Percentiles rank a stretch among this genome's conserved stretches.
phyloP scores from a whole-genome alignment of 2,888 invertebrate genomes.

The Drosophila yooni region DNA sequence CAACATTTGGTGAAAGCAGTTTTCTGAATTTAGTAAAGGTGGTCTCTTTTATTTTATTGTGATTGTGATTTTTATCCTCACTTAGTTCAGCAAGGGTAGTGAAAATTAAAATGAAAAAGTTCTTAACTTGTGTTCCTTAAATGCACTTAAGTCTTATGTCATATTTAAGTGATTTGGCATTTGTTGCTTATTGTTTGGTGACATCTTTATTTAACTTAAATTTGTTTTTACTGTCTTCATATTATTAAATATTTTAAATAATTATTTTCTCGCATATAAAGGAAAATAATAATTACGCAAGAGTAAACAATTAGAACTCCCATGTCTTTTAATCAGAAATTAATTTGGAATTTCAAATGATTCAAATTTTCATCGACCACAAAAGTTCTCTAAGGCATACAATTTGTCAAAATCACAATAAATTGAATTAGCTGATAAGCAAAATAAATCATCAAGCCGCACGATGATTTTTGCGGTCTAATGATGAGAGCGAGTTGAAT shows the following conservation, averaged over 20 bases:
- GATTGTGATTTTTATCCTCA: neutral
- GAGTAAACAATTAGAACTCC: neutral
- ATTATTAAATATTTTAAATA: neutral
- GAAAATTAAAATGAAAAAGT: neutral
- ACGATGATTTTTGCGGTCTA: constrained; percentile 41
- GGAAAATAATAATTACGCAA: neutral
- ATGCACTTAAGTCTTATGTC: neutral
- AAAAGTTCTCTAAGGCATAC: constrained; percentile 5
- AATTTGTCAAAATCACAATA: constrained; percentile 26
- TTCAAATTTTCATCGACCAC: constrained; percentile 8
- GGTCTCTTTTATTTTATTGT: neutral
- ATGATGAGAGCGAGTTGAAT: constrained; percentile 37
- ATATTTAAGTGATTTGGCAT: neutral
- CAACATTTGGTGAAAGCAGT: too few relatives aligned
- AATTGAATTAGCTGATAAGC: constrained; percentile 51
- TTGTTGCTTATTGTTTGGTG: neutral
- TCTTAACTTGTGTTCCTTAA: neutral
- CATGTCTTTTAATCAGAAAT: neutral
- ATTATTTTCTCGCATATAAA: neutral
- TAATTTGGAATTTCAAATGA: neutral
- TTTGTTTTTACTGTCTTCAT: neutral
- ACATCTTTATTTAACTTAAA: neutral
- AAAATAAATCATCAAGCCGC: constrained; percentile 51
- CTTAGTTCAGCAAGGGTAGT: too few relatives aligned
- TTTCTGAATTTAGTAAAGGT: neutral